Evolutionary conservation across 2,797 vertebrate genomes (phyloP).

Genomic region (Coranthus polyacanthus): DNA sequence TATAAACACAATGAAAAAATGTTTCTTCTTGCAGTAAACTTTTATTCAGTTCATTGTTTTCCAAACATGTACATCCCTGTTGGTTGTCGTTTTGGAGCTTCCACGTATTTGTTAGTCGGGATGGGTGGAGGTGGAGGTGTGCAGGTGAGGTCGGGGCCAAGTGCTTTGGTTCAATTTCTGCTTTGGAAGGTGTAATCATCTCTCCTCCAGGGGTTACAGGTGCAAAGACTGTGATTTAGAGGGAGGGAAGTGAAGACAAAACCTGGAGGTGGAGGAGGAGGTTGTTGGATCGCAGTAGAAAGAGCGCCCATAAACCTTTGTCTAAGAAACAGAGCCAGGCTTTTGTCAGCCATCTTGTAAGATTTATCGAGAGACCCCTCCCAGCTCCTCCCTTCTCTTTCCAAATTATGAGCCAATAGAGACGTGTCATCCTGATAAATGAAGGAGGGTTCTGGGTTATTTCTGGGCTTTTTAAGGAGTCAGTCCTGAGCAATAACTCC

Average conservation of each 20-base stretch:
- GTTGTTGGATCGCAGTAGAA: slow-evolving; percentile 29
- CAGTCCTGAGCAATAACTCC: slow-evolving; percentile 61
- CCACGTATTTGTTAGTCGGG: slow-evolving; percentile 6
- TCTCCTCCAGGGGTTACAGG: slow-evolving; percentile 75
- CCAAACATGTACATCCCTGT: neutral
- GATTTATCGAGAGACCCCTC: slow-evolving; percentile 56
- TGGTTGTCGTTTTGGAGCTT: slow-evolving; percentile 14
- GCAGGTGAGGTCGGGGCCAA: slow-evolving; percentile 53
- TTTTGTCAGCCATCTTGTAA: slow-evolving; percentile 44
- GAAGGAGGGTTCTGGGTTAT: slow-evolving; percentile 57
- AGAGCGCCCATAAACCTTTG: slow-evolving; percentile 45
- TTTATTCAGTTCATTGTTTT: neutral
- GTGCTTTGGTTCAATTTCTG: slow-evolving; percentile 73
- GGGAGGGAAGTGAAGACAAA: slow-evolving; percentile 44
- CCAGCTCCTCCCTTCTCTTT: slow-evolving; percentile 3
- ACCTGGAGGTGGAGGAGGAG: slow-evolving; percentile 49
- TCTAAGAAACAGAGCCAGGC: slow-evolving; percentile 36
- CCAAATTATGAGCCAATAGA: slow-evolving; percentile 60
- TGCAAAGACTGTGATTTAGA: slow-evolving; percentile 75
- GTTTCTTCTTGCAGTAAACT: neutral
- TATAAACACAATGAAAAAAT: neutral
- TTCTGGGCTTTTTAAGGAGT: slow-evolving; percentile 64
- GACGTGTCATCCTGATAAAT: slow-evolving; percentile 65
- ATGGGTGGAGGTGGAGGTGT: slow-evolving; percentile 47
- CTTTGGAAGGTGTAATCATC: slow-evolving; percentile 79